These are phyloP conservation scores for Orthonyx spaldingii DNA, from an alignment of 2,113 vertebrate genomes.

Conservation along the genomic window DNA sequence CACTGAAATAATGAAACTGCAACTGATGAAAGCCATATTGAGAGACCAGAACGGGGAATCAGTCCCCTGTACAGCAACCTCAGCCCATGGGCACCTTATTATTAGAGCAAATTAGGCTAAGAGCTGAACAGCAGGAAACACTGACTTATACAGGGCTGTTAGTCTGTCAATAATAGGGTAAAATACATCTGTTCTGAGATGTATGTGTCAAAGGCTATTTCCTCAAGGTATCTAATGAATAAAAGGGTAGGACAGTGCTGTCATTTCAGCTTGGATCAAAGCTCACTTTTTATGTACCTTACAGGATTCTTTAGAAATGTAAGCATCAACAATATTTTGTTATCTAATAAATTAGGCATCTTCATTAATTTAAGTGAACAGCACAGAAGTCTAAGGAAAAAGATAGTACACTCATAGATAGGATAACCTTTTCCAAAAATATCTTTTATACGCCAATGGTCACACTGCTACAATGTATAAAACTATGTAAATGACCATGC, in stretches of 20 bases:
- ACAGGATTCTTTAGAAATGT: neutral
- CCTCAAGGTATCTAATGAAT: conserved; percentile 30
- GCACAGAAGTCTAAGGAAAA: neutral
- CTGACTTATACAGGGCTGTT: neutral
- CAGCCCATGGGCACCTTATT: neutral
- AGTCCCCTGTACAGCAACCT: neutral
- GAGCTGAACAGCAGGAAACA: neutral
- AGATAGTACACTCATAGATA: neutral
- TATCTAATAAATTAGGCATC: neutral
- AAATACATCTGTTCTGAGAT: conserved; percentile 32
- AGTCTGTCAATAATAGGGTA: conserved; percentile 22
- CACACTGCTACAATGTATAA: neutral
- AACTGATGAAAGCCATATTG: neutral
- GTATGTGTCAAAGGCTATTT: conserved; percentile 29
- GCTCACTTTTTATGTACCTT: neutral
- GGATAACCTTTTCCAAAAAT: neutral
- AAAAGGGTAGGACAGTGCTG: conserved; percentile 46
- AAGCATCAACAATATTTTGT: neutral
- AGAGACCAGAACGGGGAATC: neutral
- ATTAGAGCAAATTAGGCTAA: neutral
- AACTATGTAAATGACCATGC: neutral
- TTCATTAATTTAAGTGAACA: neutral
- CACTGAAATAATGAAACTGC: neutral
- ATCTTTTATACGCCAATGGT: neutral
- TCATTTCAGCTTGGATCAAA: conserved; percentile 46